Percentiles rank a stretch among this genome's conserved stretches.
These are phyloP conservation scores for Gambusia affinis DNA, from an alignment of 2,113 vertebrate species.

Conservation along the genomic window DNA sequence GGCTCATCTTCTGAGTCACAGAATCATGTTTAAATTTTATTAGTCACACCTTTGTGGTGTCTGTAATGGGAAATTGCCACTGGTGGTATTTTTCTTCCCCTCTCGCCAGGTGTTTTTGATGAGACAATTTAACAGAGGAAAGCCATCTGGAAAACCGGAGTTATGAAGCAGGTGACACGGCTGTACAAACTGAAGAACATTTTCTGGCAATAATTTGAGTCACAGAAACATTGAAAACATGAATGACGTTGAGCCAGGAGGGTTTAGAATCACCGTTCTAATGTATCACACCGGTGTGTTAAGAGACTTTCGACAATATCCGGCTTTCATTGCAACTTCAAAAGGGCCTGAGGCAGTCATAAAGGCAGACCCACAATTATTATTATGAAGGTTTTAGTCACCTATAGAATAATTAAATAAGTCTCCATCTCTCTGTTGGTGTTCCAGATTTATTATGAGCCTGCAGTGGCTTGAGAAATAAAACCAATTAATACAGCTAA, in stretches of 20 bases:
- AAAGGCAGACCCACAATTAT: background rate
- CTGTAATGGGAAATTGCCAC: slow-evolving; percentile 10
- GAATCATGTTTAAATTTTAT: slow-evolving; percentile 4
- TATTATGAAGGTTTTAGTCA: background rate
- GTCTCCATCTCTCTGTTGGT: background rate
- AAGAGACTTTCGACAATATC: background rate
- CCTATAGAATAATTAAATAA: background rate
- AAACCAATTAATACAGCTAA: background rate
- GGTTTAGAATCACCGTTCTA: background rate
- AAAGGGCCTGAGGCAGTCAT: background rate
- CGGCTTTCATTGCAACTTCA: background rate
- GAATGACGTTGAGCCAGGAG: background rate
- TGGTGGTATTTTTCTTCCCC: background rate
- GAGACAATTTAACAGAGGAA: background rate
- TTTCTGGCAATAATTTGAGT: too few species aligned
- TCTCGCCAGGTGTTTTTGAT: background rate
- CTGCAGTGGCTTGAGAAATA: background rate
- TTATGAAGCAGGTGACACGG: too few species aligned
- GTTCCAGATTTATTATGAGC: background rate
- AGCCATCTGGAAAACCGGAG: too few species aligned
- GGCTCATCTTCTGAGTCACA: slow-evolving; percentile 1
- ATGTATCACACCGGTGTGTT: background rate
- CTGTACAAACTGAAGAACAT: too few species aligned
- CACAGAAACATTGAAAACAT: background rate
- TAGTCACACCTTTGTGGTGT: slow-evolving; percentile 18